Conservation (phyloP, 2,797 vertebrate genomes). For the Cyprinodon diabolis region DNA sequence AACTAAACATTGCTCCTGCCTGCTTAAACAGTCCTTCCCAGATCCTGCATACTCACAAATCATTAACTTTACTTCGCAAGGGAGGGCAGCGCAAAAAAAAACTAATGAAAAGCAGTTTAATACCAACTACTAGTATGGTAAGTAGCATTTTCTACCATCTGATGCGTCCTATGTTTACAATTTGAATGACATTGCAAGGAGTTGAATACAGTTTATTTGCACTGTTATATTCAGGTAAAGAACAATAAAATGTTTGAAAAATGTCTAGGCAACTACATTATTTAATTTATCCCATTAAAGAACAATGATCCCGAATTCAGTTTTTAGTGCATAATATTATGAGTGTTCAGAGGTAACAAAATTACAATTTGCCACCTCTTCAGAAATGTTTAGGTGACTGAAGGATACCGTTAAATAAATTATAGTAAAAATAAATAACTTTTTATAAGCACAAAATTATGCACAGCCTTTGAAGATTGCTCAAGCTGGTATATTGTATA, state of each 20-base stretch:
- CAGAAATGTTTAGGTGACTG: not conserved
- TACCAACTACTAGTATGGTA: slow-evolving; percentile 1
- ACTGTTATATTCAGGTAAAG: slow-evolving; percentile 22
- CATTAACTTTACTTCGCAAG: slow-evolving; percentile 43
- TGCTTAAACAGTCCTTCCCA: slow-evolving; percentile 21
- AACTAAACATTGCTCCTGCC: slow-evolving; percentile 49
- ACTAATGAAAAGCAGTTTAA: slow-evolving; percentile 15
- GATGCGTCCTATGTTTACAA: slow-evolving; percentile 1
- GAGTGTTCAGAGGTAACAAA: not conserved
- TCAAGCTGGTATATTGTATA: not conserved
- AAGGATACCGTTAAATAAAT: not conserved
- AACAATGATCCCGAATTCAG: slow-evolving; percentile 24
- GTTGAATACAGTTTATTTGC: slow-evolving; percentile 5
- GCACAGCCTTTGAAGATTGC: not conserved
- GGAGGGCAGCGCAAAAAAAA: slow-evolving; percentile 26
- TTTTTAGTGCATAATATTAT: slow-evolving; percentile 26
- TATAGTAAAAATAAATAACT: not conserved
- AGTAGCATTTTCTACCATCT: slow-evolving; percentile 5
- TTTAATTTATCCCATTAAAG: slow-evolving; percentile 17
- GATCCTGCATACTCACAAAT: slow-evolving; percentile 58
- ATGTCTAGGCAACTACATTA: not conserved
- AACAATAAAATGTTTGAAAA: slow-evolving; percentile 5
- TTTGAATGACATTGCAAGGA: slow-evolving; percentile 14
- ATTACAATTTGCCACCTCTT: not conserved
- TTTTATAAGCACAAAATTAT: no score